Percentiles rank a stretch among this genome's conserved stretches.
These are phyloP conservation scores for Pseudomyrmex pallidus DNA, from an alignment of 1,140 invertebrate species.

Conservation along the genomic window DNA sequence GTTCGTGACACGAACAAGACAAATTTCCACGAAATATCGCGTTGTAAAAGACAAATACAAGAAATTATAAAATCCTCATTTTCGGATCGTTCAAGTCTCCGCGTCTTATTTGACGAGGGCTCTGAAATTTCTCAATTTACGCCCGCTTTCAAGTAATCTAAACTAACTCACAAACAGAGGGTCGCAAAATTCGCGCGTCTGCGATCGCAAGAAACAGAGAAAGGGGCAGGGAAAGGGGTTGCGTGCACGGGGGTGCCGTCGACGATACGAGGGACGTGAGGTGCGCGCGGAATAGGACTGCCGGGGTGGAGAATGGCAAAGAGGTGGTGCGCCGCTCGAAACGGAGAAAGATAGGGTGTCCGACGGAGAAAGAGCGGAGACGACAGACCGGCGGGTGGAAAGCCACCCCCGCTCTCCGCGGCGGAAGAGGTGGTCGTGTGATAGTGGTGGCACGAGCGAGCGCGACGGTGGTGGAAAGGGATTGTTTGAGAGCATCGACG, in stretches of 20 bases:
- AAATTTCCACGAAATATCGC: neutral
- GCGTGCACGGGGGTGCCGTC: slow-evolving; percentile 54
- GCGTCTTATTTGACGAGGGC: neutral
- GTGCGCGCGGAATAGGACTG: slow-evolving; percentile 43
- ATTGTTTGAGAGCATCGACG: slow-evolving; percentile 76
- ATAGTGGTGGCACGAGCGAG: slow-evolving; percentile 52
- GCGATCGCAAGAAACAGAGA: slow-evolving; percentile 49
- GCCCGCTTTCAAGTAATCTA: neutral
- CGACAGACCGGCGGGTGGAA: slow-evolving; percentile 34
- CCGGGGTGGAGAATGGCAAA: slow-evolving; percentile 68
- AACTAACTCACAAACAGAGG: slow-evolving; percentile 10
- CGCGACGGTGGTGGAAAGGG: slow-evolving; percentile 68
- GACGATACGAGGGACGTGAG: slow-evolving; percentile 63
- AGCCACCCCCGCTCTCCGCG: slow-evolving; percentile 10
- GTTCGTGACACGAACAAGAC: neutral
- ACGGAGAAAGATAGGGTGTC: slow-evolving; percentile 62
- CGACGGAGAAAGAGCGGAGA: slow-evolving; percentile 60
- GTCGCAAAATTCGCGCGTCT: slow-evolving; percentile 15
- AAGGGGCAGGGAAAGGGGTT: slow-evolving; percentile 61
- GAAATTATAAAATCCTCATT: no score
- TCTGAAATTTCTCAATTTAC: neutral
- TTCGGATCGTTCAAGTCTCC: neutral
- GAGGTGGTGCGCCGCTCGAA: slow-evolving; percentile 64
- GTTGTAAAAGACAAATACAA: neutral
- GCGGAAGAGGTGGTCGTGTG: slow-evolving; percentile 52